phyloP scores from a whole-genome alignment of 1,140 invertebrate species.

The Caerostris darwini region DNA sequence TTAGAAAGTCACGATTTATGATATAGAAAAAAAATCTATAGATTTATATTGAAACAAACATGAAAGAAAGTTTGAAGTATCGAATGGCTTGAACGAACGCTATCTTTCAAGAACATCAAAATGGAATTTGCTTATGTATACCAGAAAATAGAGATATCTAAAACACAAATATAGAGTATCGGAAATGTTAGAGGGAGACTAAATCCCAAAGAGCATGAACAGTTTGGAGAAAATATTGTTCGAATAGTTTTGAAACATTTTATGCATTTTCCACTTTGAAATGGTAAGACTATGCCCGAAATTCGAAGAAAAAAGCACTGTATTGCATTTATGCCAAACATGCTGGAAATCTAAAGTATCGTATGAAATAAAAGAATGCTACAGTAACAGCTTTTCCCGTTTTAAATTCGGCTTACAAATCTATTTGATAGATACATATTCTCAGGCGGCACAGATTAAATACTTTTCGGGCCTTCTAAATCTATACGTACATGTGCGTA shows the following conservation, averaged over 20 bases:
- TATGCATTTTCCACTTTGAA: slow-evolving; percentile 33
- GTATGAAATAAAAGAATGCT: slow-evolving; percentile 16
- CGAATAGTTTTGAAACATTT: slow-evolving; percentile 32
- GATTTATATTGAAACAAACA: not conserved
- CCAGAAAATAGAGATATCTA: slow-evolving; percentile 12
- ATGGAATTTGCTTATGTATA: slow-evolving; percentile 17
- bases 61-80: not conserved
- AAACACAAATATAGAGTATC: slow-evolving; percentile 6
- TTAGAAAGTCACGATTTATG: too few species aligned
- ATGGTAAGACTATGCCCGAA: slow-evolving; percentile 2
- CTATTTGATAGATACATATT: not conserved
- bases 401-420: not conserved
- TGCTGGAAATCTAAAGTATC: slow-evolving; percentile 33
- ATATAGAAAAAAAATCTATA: not conserved
- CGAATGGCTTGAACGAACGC: not conserved
- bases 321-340: slow-evolving; percentile 32
- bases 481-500: too few species aligned
- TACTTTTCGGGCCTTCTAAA: not conserved
- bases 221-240: slow-evolving; percentile 36
- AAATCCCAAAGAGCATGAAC: slow-evolving; percentile 26
- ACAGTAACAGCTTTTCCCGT: slow-evolving; percentile 1
- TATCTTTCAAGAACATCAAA: not conserved
- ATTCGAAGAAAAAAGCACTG: not conserved
- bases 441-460: not conserved
- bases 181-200: slow-evolving; percentile 8